Conservation (phyloP, 2,888 invertebrate genomes). For the Thelaira solivaga region DNA sequence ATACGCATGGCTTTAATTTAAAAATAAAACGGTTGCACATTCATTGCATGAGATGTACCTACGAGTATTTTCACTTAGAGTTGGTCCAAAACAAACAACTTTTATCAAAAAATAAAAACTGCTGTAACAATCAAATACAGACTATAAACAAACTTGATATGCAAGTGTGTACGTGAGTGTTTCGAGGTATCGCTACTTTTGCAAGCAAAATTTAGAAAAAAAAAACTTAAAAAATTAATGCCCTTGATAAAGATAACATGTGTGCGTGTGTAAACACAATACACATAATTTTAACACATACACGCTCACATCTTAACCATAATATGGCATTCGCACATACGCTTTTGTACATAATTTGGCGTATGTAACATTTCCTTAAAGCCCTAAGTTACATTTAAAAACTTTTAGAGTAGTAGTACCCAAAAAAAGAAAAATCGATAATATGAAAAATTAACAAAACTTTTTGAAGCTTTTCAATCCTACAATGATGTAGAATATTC, state of each 20-base stretch:
- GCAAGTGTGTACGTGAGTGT: constrained; percentile 6
- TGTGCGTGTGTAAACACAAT: background rate
- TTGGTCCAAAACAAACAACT: constrained; percentile 32
- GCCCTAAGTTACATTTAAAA: no score
- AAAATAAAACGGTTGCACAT: constrained; percentile 1
- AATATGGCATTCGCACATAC: no score
- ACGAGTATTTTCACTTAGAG: constrained; percentile 45
- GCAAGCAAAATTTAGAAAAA: constrained; percentile 18
- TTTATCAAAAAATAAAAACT: background rate
- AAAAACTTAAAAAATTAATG: constrained; percentile 34
- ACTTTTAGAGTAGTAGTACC: no score
- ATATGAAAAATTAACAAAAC: no score
- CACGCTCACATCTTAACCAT: no score
- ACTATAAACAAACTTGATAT: background rate
- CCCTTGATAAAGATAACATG: constrained; percentile 2
- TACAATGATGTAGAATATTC: no score
- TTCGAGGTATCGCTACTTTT: constrained; percentile 24
- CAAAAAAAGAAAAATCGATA: no score
- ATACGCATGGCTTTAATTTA: background rate
- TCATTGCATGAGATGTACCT: constrained; percentile 49
- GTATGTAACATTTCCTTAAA: no score
- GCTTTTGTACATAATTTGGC: no score
- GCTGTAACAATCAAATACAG: background rate
- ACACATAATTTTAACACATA: no score
- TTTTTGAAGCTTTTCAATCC: no score